Evolutionary conservation across 2,113 vertebrate genomes (phyloP), one percentile per base, ranked within the genome.

Genomic region (Arizona elegans): DNA sequence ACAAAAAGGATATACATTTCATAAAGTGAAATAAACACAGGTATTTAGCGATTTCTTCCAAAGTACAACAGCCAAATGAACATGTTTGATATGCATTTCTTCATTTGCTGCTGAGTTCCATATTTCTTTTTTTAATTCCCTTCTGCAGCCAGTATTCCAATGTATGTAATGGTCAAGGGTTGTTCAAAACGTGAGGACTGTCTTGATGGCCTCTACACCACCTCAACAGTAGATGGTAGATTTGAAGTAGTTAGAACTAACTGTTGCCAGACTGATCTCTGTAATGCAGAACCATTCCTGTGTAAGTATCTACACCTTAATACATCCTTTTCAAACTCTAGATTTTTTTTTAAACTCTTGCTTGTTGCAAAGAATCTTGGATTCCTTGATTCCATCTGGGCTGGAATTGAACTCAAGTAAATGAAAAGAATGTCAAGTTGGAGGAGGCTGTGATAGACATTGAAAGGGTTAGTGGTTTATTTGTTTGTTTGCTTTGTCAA

Each of bases 91-190:
- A 43, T 43, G 33, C 17, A 43, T 19, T 1, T 43, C 33, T 81
- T 81, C 15, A 8, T 81, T 43, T 81, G 3, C 33, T 81, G 75
- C 75, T 81, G 75, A 43, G 17, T 19, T 81, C 3, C 33, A 19
- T 21, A 19, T 81, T 21, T 3, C 6, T 3, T 81, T 38, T 38
- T 81, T 43, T 21, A 81, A 59, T 43, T 38, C 54, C 11, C 54
- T 55, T 17, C 13, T 55, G 17, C 75, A 81, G 75, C 8, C 75
- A 43, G 4, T 1, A 0, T 0, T 38, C 0, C 15, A 0, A 0
- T 3, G 7, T 21, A 0, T 33, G 8, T 81, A 0, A 19, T 81
- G 3, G 2, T 21, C 70, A 81, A 81, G 75, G 17, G 9, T 21
- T 81, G 75, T 19, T 10, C 17, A 81, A 81, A 21, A 21, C 17